Evolutionary conservation across 2,113 vertebrate species (phyloP).

Genomic region (Cercocebus atys): DNA sequence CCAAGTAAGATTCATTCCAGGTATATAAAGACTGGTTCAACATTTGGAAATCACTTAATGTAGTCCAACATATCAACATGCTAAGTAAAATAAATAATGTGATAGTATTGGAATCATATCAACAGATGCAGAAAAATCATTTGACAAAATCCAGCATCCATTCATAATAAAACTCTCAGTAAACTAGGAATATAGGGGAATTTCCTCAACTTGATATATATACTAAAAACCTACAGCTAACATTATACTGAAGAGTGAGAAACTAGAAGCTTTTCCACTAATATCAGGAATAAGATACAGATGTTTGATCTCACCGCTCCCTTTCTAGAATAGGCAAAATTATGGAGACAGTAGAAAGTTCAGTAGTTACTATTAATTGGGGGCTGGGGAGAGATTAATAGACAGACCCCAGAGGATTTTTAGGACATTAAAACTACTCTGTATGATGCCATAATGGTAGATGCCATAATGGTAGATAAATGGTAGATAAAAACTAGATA

Average conservation of each 20-base stretch:
- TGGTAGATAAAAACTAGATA: background rate
- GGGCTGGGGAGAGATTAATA: background rate
- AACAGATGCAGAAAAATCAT: background rate
- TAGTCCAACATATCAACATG: background rate
- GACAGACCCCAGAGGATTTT: background rate
- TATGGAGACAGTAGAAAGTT: background rate
- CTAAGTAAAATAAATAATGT: background rate
- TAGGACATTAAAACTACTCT: background rate
- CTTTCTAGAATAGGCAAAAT: background rate
- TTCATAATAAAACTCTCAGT: background rate
- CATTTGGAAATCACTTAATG: background rate
- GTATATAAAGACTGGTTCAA: background rate
- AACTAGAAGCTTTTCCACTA: background rate
- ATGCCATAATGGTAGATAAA: background rate
- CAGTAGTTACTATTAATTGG: background rate
- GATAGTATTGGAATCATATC: background rate
- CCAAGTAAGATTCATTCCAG: background rate
- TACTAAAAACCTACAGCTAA: background rate
- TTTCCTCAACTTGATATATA: background rate
- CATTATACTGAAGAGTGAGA: too few species aligned
- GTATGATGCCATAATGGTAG: background rate
- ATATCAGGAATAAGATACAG: background rate
- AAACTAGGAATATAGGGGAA: background rate
- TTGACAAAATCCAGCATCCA: background rate
- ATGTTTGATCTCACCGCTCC: background rate